These are phyloP conservation scores for Saguinus midas DNA, from an alignment of 2,113 vertebrate species.

Conservation along the genomic window DNA sequence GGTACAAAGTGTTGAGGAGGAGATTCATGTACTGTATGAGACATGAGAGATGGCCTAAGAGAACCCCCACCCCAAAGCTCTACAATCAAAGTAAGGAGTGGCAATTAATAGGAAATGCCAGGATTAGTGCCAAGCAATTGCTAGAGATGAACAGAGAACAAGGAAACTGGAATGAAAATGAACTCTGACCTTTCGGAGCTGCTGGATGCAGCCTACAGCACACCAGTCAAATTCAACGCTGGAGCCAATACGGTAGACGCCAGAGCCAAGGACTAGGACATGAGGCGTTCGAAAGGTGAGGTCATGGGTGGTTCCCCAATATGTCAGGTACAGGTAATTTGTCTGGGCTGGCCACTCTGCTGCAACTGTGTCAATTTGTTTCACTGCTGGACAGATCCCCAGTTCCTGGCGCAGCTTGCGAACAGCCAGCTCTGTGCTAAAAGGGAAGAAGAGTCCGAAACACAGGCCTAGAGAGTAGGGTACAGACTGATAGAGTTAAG, in stretches of 20 bases:
- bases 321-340: conserved; percentile 98
- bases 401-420: conserved; percentile 93
- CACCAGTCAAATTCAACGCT: conserved; percentile 99
- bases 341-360: conserved; percentile 97
- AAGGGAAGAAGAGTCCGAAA: background rate
- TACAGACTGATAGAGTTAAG: rapidly evolving
- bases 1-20: background rate
- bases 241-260: conserved; percentile 98
- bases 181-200: conserved; percentile 91
- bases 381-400: conserved; percentile 94
- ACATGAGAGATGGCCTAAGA: background rate
- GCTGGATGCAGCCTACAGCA: conserved; percentile 95
- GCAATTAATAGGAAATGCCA: background rate
- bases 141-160: background rate
- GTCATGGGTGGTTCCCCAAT: conserved; percentile 90
- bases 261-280: conserved; percentile 96
- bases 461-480: background rate
- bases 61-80: background rate
- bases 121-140: background rate
- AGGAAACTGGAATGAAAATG: rapidly evolving
- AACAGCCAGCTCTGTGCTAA: conserved; percentile 95
- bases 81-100: rapidly evolving
- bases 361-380: conserved; percentile 97
- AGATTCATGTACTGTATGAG: background rate
- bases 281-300: conserved; percentile 90